Evolutionary conservation across 2,888 invertebrate genomes (phyloP), one percentile per base, ranked within the genome.

Genomic region (Lasioglossum calceatum): DNA sequence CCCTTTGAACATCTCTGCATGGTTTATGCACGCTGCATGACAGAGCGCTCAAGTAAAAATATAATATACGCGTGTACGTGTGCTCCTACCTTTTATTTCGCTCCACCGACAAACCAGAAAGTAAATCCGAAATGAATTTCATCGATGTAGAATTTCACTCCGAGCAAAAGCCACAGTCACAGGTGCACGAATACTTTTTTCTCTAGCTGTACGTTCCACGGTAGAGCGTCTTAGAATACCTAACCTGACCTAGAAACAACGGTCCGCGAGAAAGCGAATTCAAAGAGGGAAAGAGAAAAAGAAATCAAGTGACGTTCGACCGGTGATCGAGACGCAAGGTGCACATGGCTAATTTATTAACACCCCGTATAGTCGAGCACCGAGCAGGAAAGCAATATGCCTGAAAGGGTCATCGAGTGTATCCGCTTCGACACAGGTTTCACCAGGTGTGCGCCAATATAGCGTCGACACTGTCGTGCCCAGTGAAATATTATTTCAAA

Each of bases 391-490:
- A 79, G 27, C 27, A 80, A 74, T 67, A 74, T 39, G 64, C 47
- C 16, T n/a, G 19, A 54, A 27, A 80, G 81, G 61, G 81, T 77
- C 44, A 61, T 74, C 47, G 81, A 32, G 67, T 44, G 39, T 70
- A 39, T 50, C 61, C 39, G 50, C 36, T 42, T 58, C 67, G 81
- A 50, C 23, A 39, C 14, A 58, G 47, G 39, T 79, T 77, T 79
- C 72, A 73, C 54, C 77, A 73, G 71, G 72, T 61, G 78, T 32
- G 42, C 44, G 10, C 7, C 74, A 80, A 44, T 84, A 36, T 23
- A 54, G 39, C 54, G 74, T 80, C 82, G 87, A 64, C 72, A 78
- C 75, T 79, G 84, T 54, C 32, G n/a, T 42, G 73, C 32, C 32
- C 19, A 32, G 32, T 36, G 36, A 64, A 64, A 19, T 64, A 64